phyloP scores from a whole-genome alignment of 2,888 invertebrate genomes.

The Pherbina coryleti region DNA sequence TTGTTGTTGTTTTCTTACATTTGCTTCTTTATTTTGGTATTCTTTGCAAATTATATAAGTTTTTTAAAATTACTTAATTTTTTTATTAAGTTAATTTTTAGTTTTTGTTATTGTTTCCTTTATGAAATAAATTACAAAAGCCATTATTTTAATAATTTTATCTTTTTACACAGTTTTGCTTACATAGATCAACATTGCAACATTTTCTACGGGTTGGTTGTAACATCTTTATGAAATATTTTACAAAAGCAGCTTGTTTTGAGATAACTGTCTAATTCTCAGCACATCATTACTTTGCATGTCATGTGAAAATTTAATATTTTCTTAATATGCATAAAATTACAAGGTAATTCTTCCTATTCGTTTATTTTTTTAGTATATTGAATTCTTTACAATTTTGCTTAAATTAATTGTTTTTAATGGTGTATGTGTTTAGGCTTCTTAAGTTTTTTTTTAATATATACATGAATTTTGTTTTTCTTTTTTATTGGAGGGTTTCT shows the following conservation, averaged over 20 bases:
- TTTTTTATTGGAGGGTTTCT: slow-evolving; percentile 32
- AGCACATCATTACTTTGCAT: slow-evolving; percentile 2
- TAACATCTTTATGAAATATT: slow-evolving; percentile 52
- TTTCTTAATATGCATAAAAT: slow-evolving; percentile 48
- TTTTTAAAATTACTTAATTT: slow-evolving; percentile 29
- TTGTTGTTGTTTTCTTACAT: slow-evolving; percentile 43
- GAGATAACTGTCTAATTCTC: slow-evolving; percentile 23
- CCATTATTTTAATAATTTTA: slow-evolving; percentile 55
- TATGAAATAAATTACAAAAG: slow-evolving; percentile 66
- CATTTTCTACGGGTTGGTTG: slow-evolving; percentile 27
- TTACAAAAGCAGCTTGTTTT: slow-evolving; percentile 58
- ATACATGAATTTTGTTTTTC: slow-evolving; percentile 37
- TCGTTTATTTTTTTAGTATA: slow-evolving; percentile 29
- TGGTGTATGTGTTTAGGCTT: slow-evolving; percentile 43
- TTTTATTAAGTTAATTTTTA: slow-evolving; percentile 42
- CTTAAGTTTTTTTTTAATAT: no score
- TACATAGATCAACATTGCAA: slow-evolving; percentile 32
- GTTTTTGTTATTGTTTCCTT: slow-evolving; percentile 48
- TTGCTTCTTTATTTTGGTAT: slow-evolving; percentile 39
- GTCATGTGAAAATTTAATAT: slow-evolving; percentile 50
- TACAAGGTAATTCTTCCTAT: slow-evolving; percentile 30
- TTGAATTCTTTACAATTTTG: slow-evolving; percentile 41
- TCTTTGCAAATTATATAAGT: slow-evolving; percentile 31
- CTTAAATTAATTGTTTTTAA: slow-evolving; percentile 51
- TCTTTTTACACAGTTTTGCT: slow-evolving; percentile 40